Conservation (phyloP, 2,888 invertebrate genomes). For the Papilio gigon region DNA sequence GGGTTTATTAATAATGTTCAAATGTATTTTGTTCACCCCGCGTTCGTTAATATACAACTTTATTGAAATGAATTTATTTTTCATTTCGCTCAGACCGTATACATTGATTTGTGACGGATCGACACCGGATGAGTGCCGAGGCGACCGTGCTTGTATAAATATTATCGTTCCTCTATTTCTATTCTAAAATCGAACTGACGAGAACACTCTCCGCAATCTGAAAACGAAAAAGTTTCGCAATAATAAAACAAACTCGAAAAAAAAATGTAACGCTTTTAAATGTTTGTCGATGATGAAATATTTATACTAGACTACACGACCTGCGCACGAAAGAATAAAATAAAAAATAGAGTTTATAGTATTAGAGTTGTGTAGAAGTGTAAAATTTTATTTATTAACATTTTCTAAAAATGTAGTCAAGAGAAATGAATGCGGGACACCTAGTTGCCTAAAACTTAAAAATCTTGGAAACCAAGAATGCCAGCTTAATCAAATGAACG, state of each 20-base stretch:
- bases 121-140: constrained; percentile 25
- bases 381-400: constrained; percentile 18
- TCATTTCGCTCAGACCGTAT: constrained; percentile 5
- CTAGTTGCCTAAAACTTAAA: too few species aligned
- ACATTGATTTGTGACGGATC: constrained; percentile 31
- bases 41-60: background rate
- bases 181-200: constrained; percentile 31
- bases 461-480: too few species aligned
- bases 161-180: constrained; percentile 38
- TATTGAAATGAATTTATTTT: constrained; percentile 22
- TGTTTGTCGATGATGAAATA: constrained; percentile 29
- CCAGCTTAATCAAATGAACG: too few species aligned
- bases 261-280: constrained; percentile 23
- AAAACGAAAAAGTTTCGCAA: constrained; percentile 31
- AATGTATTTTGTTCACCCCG: background rate
- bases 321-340: background rate
- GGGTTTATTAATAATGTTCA: background rate
- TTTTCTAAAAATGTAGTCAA: constrained; percentile 3
- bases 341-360: background rate
- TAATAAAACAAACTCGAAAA: constrained; percentile 27
- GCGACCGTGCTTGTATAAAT: constrained; percentile 37
- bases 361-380: background rate
- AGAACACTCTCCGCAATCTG: constrained; percentile 29
- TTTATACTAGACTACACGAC: constrained; percentile 11
- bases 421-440: too few species aligned